phyloP scores from a whole-genome alignment of 2,888 invertebrate genomes.

The Tetramorium bicarinatum region DNA sequence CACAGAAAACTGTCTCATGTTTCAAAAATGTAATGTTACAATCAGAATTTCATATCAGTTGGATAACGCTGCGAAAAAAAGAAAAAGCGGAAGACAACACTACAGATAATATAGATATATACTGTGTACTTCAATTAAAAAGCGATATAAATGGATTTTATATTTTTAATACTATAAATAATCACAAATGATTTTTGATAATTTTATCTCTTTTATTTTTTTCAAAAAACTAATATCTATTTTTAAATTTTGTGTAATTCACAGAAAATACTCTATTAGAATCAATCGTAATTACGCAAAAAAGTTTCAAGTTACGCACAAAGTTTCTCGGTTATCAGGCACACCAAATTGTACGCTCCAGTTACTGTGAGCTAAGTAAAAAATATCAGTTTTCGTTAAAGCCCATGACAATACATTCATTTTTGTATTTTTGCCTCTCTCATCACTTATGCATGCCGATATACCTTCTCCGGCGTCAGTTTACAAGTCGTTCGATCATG shows the following conservation, averaged over 20 bases:
- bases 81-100: neutral
- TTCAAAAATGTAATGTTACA: slow-evolving; percentile 1
- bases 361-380: neutral
- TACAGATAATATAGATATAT: slow-evolving; percentile 29
- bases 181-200: neutral
- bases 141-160: neutral
- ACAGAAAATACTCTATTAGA: neutral
- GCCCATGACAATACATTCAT: neutral
- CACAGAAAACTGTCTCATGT: slow-evolving; percentile 2
- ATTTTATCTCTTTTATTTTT: neutral
- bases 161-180: neutral
- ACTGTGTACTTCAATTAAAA: neutral
- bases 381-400: slow-evolving; percentile 7
- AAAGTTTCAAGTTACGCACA: neutral
- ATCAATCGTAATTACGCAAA: neutral
- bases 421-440: slow-evolving; percentile 10
- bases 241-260: neutral
- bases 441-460: slow-evolving; percentile 47
- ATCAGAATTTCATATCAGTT: slow-evolving; percentile 20
- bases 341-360: neutral
- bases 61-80: slow-evolving; percentile 8
- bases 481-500: slow-evolving; percentile 52
- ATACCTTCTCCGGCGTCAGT: slow-evolving; percentile 20
- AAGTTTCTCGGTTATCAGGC: neutral
- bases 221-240: neutral